phyloP scores from a whole-genome alignment of 2,113 vertebrate species.

The Apodemus speciosus region DNA sequence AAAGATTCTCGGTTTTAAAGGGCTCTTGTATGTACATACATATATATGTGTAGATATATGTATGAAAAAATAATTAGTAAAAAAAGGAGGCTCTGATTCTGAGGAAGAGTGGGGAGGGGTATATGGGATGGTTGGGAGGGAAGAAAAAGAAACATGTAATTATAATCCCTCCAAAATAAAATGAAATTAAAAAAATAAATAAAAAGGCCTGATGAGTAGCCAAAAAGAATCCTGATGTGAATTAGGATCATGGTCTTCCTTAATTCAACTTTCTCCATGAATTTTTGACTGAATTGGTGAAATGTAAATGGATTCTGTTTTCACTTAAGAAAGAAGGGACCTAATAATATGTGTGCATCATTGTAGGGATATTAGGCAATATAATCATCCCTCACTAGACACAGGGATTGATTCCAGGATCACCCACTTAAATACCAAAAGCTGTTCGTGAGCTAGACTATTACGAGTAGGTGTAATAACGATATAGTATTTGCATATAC shows the following conservation, averaged over 20 bases:
- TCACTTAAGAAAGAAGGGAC: not conserved
- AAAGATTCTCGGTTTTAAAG: not conserved
- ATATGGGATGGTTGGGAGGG: not conserved
- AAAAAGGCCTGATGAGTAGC: not conserved
- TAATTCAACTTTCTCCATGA: not conserved
- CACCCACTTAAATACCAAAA: not conserved
- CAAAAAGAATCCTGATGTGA: constrained; percentile 3
- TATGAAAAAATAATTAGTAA: not conserved
- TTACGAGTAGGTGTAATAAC: not conserved
- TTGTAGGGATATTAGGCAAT: not conserved
- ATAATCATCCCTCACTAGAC: not conserved
- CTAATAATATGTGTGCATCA: not conserved
- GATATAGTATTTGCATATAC: not conserved
- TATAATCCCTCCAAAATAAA: not conserved
- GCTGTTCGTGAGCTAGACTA: not conserved
- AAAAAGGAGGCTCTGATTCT: not conserved
- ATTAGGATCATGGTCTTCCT: not conserved
- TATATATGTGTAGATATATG: not conserved
- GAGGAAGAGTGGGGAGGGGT: not conserved
- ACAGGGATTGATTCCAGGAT: not conserved
- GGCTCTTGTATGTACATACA: not conserved
- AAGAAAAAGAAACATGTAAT: not conserved
- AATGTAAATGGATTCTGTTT: constrained; percentile 39
- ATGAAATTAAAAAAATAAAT: no score
- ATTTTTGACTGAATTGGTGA: constrained; percentile 42